Evolutionary conservation across 2,113 vertebrate genomes (phyloP).

Genomic region (Okapia johnstoni): DNA sequence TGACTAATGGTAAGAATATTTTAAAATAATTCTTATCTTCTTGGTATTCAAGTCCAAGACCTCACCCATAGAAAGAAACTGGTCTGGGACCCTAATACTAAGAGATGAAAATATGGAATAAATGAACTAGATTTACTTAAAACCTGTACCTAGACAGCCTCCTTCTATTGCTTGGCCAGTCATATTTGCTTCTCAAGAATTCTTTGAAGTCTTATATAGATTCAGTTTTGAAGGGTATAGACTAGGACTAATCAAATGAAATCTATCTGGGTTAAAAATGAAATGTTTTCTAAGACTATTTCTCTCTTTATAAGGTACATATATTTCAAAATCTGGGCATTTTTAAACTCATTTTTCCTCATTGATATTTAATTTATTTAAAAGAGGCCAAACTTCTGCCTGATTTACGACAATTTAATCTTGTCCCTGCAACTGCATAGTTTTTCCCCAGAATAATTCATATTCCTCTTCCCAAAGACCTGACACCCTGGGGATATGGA

Average conservation of each 20-base stretch:
- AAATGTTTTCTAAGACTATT: not conserved
- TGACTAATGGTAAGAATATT: not conserved
- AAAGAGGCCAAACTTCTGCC: not conserved
- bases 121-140: not conserved
- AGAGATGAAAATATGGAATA: not conserved
- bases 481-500: not conserved
- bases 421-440: not conserved
- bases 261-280: not conserved
- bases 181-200: not conserved
- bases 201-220: not conserved
- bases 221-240: not conserved
- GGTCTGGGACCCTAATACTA: not conserved
- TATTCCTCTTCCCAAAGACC: not conserved
- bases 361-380: not conserved
- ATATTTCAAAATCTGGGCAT: not conserved
- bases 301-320: not conserved
- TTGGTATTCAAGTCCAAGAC: not conserved
- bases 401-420: not conserved
- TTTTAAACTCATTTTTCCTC: not conserved
- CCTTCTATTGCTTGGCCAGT: not conserved
- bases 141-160: not conserved
- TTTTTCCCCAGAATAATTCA: not conserved
- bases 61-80: not conserved
- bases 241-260: not conserved
- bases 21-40: constrained; percentile 8